Evolutionary conservation across 1,140 invertebrate genomes (phyloP), one percentile per base, ranked within the genome.

Genomic region (Bombus cullumanus): DNA sequence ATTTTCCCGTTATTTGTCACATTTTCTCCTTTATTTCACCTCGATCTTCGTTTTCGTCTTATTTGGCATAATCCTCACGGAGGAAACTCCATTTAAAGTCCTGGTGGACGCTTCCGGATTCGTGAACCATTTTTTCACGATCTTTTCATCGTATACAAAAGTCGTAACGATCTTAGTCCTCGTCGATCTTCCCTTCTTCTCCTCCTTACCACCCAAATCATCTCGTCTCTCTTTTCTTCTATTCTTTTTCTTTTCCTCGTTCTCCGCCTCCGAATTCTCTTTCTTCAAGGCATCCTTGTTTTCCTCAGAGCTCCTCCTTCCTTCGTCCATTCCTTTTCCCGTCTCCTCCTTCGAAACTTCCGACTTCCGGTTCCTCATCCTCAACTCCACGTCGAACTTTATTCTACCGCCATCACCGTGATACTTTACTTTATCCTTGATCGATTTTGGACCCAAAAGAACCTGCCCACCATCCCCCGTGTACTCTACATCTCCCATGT

Each of bases 401-500:
- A 94, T 76, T 18, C 83, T 83, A 3, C 94, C 94, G 0, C 93
- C 92, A 3, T 92, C 88, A 2, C 94, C 94, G 28, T 86, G 57
- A 82, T 93, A 94, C 22, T 90, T 91, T 15, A 94, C 86, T 2
- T 83, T 89, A 2, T 73, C 86, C 39, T 25, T 86, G 28, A 68
- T 75, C 0, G 91, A 93, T 15, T 89, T 87, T 3, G 89, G 69
- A 0, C 93, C 93, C 1, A 94, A 75, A 0, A 90, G 12, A 22
- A 94, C 87, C 1, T 83, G 84, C 5, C 94, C 93, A 4, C 94
- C 93, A 57, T 95, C 94, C 0, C 94, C 94, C 0, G n/a, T 86
- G 57, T 94, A 94, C 59, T 92, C 90, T 15, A 94, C 92, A 25
- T 89, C 82, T 0, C 94, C 94, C n/a, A 83, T 41, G 71, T 94